These are phyloP conservation scores for Celastrina argiolus DNA, from an alignment of 2,888 invertebrate genomes.

Conservation along the genomic window DNA sequence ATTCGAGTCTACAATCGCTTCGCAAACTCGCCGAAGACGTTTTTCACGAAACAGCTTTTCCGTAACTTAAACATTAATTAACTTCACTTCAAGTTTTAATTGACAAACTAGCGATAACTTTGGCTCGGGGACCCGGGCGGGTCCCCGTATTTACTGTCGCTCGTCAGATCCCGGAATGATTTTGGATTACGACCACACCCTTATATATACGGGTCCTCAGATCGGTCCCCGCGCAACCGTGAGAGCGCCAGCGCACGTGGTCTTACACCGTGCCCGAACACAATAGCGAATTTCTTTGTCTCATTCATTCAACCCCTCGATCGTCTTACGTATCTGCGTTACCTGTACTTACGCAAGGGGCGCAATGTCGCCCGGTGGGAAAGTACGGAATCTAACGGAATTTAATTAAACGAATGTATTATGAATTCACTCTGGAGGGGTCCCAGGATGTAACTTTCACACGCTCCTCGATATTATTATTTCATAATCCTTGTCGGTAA, in stretches of 20 bases:
- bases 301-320: constrained; percentile 67
- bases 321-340: constrained; percentile 69
- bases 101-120: constrained; percentile 45
- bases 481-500: constrained; percentile 1
- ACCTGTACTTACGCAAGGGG: constrained; percentile 66
- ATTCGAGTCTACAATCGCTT: constrained; percentile 35
- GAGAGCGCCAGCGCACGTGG: constrained; percentile 69
- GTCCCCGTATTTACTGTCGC: constrained; percentile 59
- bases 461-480: constrained; percentile 58
- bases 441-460: constrained; percentile 59
- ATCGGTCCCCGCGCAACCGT: constrained; percentile 59
- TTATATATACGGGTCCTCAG: constrained; percentile 63
- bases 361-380: constrained; percentile 71
- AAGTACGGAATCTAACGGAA: constrained; percentile 62
- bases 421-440: constrained; percentile 60
- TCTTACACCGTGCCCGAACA: constrained; percentile 67
- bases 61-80: constrained; percentile 50
- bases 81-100: constrained; percentile 52
- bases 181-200: constrained; percentile 41
- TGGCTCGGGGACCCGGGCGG: constrained; percentile 48
- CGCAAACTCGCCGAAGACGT: constrained; percentile 39
- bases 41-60: constrained; percentile 42
- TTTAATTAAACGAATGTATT: constrained; percentile 61
- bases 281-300: constrained; percentile 67
- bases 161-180: constrained; percentile 58